Evolutionary conservation across 2,797 vertebrate species (phyloP), one percentile per base, ranked within the genome.

Genomic region (Arrhamphus sclerolepis): DNA sequence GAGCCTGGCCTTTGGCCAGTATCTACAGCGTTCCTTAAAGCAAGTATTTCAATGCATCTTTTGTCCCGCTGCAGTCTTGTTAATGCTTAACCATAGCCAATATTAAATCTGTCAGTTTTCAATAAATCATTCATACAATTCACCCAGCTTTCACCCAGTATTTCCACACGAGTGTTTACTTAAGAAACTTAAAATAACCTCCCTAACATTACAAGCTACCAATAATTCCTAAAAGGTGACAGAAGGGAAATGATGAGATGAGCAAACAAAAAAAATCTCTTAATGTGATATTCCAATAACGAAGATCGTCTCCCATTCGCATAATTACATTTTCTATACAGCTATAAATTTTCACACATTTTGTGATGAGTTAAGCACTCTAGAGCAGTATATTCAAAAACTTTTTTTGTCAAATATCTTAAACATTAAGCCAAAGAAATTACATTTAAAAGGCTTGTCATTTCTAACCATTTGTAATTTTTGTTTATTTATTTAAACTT

Each of bases 21-120:
- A 40, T 39, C 29, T 39, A 75, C 57, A 29, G 44, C 39, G 55
- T 34, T 68, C 54, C 57, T 72, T 49, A 75, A 51, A 46, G n/a
- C 43, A 64, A 52, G 47, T 48, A 44, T 75, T 72, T 67, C 34
- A 82, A 61, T 14, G 1, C 38, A 79, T 80, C 62, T 64, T 85
- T 89, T 87, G 80, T 88, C 46, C 49, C 1, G 2, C 56, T 63
- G 60, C 46, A 57, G 31, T 50, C 46, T 19, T 10, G 77, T 86
- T 86, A 89, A 90, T 90, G 60, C 70, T 81, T 89, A 90, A 90
- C 86, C 69, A 49, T 14, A 9, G 56, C 74, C 1, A 75, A 86
- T 34, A 34, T 11, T 34, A 87, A 70, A 20, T 73, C 65, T 67
- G 86, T 79, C 70, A 80, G 62, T 59, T 63, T 64, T 52, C 55